Percentiles rank a stretch among this genome's conserved stretches.
Conservation (phyloP, 2,797 vertebrate species). For the Sarcophilus harrisii region DNA sequence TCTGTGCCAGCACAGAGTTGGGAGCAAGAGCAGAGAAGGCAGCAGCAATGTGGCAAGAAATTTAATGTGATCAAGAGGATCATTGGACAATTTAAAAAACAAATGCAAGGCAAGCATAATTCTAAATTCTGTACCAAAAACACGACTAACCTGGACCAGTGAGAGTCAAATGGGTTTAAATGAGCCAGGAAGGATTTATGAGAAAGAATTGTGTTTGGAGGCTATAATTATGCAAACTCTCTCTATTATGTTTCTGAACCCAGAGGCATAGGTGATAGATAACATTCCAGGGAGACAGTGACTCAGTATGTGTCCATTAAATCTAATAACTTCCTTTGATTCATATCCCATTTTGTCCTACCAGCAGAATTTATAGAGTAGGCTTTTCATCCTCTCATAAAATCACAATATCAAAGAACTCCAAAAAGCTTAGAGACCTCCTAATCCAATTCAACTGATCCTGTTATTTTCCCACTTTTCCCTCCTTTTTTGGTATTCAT, state of each 20-base stretch:
- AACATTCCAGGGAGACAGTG: slow-evolving; percentile 64
- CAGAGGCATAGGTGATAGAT: slow-evolving; percentile 76
- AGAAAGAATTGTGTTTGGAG: slow-evolving; percentile 45
- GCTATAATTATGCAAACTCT: slow-evolving; percentile 73
- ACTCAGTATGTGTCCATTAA: slow-evolving; percentile 66
- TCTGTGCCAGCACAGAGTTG: slow-evolving; percentile 19
- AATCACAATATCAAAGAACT: background rate
- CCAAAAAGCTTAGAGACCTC: background rate
- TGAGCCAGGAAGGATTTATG: slow-evolving; percentile 55
- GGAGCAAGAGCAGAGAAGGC: slow-evolving; percentile 40
- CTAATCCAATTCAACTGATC: background rate
- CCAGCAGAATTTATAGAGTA: slow-evolving; percentile 51
- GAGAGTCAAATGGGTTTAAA: slow-evolving; percentile 49
- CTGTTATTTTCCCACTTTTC: background rate
- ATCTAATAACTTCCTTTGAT: slow-evolving; percentile 65
- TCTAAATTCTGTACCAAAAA: background rate
- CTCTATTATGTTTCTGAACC: slow-evolving; percentile 60
- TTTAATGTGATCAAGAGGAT: background rate
- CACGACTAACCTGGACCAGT: background rate
- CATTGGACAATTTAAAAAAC: background rate
- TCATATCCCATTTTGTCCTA: slow-evolving; percentile 60
- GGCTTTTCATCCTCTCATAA: fast-evolving
- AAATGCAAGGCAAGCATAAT: slow-evolving; percentile 12
- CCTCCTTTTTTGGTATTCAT: background rate
- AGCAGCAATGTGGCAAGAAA: slow-evolving; percentile 9